Evolutionary conservation across 2,113 vertebrate genomes (phyloP).

Genomic region (Bostrychus sinensis): DNA sequence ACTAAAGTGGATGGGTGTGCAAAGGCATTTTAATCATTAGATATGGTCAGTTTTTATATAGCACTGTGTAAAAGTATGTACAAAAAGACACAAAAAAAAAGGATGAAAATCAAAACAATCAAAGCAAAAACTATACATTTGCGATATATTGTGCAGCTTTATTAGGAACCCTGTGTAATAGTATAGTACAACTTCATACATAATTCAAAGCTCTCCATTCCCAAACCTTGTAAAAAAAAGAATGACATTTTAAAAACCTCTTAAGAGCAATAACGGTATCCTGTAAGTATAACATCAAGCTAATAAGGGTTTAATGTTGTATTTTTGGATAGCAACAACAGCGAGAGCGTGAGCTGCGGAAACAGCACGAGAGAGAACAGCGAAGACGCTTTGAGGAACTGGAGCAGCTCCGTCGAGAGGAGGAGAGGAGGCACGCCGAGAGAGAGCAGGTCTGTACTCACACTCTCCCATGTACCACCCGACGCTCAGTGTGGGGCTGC

Average conservation of each 20-base stretch:
- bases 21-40: conserved; percentile 1
- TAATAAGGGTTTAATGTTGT: neutral
- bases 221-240: neutral
- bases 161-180: neutral
- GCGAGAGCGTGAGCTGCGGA: conserved; percentile 89
- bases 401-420: conserved; percentile 90
- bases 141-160: too few relatives aligned
- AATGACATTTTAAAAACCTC: neutral
- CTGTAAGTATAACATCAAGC: neutral
- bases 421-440: conserved; percentile 90
- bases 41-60: too few relatives aligned
- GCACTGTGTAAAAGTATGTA: too few relatives aligned
- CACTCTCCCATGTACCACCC: neutral
- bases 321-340: conserved; percentile 86
- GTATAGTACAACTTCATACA: neutral
- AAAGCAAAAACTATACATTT: too few relatives aligned
- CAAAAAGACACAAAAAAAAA: too few relatives aligned
- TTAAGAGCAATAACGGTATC: neutral
- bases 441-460: conserved; percentile 89
- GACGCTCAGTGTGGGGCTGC: neutral
- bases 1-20: conserved; percentile 22
- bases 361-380: conserved; percentile 93
- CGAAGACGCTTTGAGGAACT: conserved; percentile 87
- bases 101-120: too few relatives aligned
- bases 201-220: neutral